Conservation (phyloP, 2,797 vertebrate genomes). For the Ceryle rudis region DNA sequence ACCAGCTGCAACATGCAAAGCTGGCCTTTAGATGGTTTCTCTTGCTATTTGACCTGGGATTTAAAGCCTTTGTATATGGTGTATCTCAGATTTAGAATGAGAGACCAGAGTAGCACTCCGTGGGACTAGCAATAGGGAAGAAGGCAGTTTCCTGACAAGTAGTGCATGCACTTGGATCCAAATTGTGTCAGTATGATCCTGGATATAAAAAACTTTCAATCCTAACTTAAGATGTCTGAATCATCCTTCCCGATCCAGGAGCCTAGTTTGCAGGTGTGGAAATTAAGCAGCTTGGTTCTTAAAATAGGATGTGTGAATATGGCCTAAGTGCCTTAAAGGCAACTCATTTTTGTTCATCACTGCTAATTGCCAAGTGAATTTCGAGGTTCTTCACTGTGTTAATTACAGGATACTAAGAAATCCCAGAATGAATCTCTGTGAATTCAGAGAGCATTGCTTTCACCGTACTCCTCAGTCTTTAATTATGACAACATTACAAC, state of each 20-base stretch:
- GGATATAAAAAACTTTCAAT: neutral
- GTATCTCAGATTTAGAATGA: neutral
- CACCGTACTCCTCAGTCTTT: conserved; percentile 43
- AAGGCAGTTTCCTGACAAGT: neutral
- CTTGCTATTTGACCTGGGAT: conserved; percentile 51
- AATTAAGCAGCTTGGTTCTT: conserved; percentile 56
- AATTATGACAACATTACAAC: conserved; percentile 65
- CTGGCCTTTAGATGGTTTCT: conserved; percentile 39
- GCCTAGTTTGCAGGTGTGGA: conserved; percentile 56
- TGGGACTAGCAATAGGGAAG: neutral
- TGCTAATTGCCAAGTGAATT: conserved; percentile 73
- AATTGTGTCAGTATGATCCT: neutral
- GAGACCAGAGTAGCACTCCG: neutral
- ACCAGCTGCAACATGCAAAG: neutral
- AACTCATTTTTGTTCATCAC: conserved; percentile 71
- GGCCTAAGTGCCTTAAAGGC: conserved; percentile 62
- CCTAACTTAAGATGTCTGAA: conserved; percentile 57
- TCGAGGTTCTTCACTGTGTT: conserved; percentile 65
- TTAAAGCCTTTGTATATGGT: neutral
- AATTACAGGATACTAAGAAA: conserved; percentile 73
- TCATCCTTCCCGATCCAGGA: conserved; percentile 54
- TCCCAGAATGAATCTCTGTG: conserved; percentile 55
- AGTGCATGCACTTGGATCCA: neutral
- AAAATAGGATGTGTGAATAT: conserved; percentile 65
- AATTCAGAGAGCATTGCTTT: conserved; percentile 41